Percentiles rank a stretch among this genome's conserved stretches.
Conservation (phyloP, 1,140 invertebrate species). For the Heterodera carotae region DNA sequence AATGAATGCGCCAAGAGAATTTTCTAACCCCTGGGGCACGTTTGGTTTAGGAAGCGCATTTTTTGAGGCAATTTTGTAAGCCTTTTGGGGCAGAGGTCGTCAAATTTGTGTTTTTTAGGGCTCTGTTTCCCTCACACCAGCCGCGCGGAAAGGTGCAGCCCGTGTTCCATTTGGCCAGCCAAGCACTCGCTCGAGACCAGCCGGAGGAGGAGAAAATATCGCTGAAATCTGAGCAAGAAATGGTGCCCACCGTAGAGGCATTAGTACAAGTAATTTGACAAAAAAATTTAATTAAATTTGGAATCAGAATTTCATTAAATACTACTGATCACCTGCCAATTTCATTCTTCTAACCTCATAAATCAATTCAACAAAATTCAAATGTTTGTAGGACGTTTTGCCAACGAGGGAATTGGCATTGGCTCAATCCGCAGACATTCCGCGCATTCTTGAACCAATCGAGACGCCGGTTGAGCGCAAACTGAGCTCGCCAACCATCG, state of each 20-base stretch:
- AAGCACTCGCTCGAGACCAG: constrained; percentile 24
- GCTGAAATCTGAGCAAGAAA: constrained; percentile 13
- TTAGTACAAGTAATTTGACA: constrained; percentile 5
- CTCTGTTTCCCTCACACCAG: constrained; percentile 14
- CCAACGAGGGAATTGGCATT: not conserved
- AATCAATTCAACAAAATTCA: too few species aligned
- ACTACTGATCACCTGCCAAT: too few species aligned
- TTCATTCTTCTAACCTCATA: too few species aligned
- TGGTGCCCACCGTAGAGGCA: not conserved
- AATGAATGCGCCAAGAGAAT: too few species aligned
- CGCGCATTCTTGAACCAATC: constrained; percentile 9
- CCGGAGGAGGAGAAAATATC: constrained; percentile 32
- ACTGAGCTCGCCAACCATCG: constrained; percentile 22
- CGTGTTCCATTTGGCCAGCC: constrained; percentile 27
- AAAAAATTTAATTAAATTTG: too few species aligned
- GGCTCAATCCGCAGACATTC: not conserved
- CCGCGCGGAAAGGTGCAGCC: constrained; percentile 19
- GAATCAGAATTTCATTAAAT: too few species aligned
- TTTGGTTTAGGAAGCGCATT: too few species aligned
- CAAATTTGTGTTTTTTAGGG: too few species aligned
- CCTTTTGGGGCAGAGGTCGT: too few species aligned
- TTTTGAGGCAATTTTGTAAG: too few species aligned
- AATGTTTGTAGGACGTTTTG: constrained; percentile 5
- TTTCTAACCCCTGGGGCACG: too few species aligned
- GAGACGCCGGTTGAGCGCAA: constrained; percentile 1